Conservation (phyloP, 1,140 invertebrate genomes). For the Drosophila nigrodunni region DNA sequence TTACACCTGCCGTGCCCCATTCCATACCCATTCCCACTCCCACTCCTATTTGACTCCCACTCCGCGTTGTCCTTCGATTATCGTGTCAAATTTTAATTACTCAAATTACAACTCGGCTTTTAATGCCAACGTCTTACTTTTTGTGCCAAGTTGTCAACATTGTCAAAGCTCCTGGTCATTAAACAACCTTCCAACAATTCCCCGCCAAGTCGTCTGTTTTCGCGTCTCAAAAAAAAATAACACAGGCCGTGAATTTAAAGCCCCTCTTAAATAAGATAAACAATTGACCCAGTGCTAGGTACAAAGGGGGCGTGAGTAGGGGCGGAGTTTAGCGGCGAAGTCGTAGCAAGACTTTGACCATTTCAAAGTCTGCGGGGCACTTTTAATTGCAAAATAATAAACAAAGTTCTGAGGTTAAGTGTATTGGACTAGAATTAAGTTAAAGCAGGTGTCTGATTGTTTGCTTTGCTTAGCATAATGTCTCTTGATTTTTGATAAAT, state of each 20-base stretch:
- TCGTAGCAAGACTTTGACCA: constrained; percentile 6
- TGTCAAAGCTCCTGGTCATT: constrained; percentile 70
- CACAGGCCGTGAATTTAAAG: constrained; percentile 59
- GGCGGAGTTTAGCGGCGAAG: no score
- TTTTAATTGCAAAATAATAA: constrained; percentile 35
- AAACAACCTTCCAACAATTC: constrained; percentile 45
- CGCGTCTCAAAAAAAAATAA: neutral
- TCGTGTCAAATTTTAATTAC: constrained; percentile 82
- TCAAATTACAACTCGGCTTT: constrained; percentile 76
- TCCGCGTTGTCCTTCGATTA: constrained; percentile 61
- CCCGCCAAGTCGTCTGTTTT: neutral
- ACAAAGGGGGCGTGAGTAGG: no score
- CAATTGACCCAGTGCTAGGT: constrained; percentile 56
- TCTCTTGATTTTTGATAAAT: neutral
- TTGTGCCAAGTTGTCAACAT: constrained; percentile 69
- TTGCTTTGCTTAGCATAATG: constrained; percentile 3
- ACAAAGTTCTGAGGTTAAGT: constrained; percentile 23
- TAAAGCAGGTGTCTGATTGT: constrained; percentile 12
- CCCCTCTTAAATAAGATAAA: constrained; percentile 68
- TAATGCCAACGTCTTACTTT: constrained; percentile 71
- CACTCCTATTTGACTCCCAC: neutral
- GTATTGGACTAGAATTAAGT: constrained; percentile 13
- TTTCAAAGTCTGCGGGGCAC: constrained; percentile 2
- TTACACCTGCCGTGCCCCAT: constrained; percentile 17
- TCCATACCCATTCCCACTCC: neutral